Conservation (phyloP, 2,888 invertebrate genomes). For the Sesia apiformis region DNA sequence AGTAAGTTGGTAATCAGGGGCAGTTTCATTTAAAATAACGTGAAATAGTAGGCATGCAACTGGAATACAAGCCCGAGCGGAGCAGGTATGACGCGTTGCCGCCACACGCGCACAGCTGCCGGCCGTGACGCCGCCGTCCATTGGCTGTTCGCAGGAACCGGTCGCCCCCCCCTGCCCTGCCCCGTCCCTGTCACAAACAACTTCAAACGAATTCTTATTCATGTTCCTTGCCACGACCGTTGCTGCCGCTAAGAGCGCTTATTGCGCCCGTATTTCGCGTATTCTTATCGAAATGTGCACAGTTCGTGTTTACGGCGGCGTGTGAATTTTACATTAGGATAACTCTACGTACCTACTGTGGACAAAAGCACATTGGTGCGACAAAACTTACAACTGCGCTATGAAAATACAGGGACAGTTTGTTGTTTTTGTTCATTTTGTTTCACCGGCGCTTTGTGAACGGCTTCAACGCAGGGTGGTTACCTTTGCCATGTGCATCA, state of each 20-base stretch:
- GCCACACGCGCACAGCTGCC: conserved; percentile 57
- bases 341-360: conserved; percentile 3
- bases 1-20: conserved; percentile 33
- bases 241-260: conserved; percentile 51
- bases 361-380: background rate
- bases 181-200: conserved; percentile 45
- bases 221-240: conserved; percentile 65
- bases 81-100: conserved; percentile 56
- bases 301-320: conserved; percentile 21
- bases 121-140: conserved; percentile 47
- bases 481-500: conserved; percentile 65
- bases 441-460: conserved; percentile 56
- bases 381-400: conserved; percentile 22
- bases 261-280: conserved; percentile 59
- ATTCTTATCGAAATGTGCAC: conserved; percentile 66
- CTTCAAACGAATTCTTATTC: conserved; percentile 71
- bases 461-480: conserved; percentile 44
- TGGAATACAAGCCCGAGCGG: conserved; percentile 34
- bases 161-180: conserved; percentile 40
- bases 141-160: conserved; percentile 60
- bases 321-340: conserved; percentile 25
- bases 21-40: conserved; percentile 56
- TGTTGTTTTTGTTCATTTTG: conserved; percentile 65
- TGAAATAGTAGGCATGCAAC: conserved; percentile 45
- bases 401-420: conserved; percentile 52